phyloP scores from a whole-genome alignment of 1,140 invertebrate genomes.

The Heliconius congener region DNA sequence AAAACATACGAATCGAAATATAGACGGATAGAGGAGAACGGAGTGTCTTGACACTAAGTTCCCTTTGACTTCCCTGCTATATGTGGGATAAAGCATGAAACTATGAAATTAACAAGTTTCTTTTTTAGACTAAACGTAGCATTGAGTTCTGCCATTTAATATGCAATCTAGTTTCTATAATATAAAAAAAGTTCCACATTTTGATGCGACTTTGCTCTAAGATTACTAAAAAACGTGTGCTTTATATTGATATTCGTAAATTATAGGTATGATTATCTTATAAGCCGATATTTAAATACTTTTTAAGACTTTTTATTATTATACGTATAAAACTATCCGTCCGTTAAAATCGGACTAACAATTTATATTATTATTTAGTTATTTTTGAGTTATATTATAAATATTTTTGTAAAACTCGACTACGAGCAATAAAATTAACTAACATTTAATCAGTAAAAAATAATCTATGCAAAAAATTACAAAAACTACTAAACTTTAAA shows the following conservation, averaged over 20 bases:
- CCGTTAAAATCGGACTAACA: neutral
- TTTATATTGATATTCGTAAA: conserved; percentile 11
- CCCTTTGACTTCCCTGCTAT: no score
- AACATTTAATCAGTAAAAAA: neutral
- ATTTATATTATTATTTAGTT: neutral
- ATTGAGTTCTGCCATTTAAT: no score
- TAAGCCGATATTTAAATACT: neutral
- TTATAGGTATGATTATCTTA: neutral
- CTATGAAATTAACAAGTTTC: no score
- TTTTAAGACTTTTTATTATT: neutral
- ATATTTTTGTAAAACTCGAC: neutral
- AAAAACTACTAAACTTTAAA: neutral
- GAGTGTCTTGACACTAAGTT: no score
- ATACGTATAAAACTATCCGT: neutral
- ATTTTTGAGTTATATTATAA: neutral
- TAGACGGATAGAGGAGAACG: no score
- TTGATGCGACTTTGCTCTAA: neutral
- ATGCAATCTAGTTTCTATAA: neutral
- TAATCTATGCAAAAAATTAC: neutral
- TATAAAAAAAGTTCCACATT: neutral
- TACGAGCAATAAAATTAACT: neutral
- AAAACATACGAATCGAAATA: no score
- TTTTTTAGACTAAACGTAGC: no score
- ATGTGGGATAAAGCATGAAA: no score
- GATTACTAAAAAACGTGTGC: neutral